phyloP scores from a whole-genome alignment of 2,113 vertebrate species.

The Zingel zingel region DNA sequence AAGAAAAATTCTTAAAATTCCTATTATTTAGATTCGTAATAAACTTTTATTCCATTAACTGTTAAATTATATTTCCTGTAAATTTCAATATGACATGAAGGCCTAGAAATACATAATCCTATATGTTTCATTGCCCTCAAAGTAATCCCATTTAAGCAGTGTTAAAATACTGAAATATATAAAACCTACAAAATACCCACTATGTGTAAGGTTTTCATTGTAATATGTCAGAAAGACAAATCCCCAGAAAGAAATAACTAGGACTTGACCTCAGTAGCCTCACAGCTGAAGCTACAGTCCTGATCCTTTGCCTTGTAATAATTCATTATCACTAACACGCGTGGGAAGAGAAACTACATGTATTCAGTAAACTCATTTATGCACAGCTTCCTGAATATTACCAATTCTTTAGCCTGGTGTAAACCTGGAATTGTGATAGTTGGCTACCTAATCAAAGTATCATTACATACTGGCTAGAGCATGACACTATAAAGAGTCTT shows the following conservation, averaged over 20 bases:
- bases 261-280: not conserved
- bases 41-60: too few relatives aligned
- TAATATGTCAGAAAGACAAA: not conserved
- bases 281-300: not conserved
- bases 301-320: not conserved
- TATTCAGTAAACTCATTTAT: not conserved
- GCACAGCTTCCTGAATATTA: not conserved
- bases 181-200: not conserved
- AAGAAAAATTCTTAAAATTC: not conserved
- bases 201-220: not conserved
- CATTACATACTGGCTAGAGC: not conserved
- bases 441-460: not conserved
- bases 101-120: not conserved
- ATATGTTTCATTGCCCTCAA: not conserved
- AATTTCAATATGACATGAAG: not conserved
- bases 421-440: not conserved
- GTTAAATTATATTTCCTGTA: not conserved
- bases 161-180: not conserved
- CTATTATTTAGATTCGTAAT: not conserved
- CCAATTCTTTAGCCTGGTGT: not conserved
- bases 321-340: not conserved
- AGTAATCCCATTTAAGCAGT: not conserved
- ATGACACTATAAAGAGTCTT: not conserved
- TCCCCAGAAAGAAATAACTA: not conserved
- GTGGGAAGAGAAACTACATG: not conserved